phyloP scores from a whole-genome alignment of 1,140 invertebrate species.

The Gonioctena quinquepunctata region DNA sequence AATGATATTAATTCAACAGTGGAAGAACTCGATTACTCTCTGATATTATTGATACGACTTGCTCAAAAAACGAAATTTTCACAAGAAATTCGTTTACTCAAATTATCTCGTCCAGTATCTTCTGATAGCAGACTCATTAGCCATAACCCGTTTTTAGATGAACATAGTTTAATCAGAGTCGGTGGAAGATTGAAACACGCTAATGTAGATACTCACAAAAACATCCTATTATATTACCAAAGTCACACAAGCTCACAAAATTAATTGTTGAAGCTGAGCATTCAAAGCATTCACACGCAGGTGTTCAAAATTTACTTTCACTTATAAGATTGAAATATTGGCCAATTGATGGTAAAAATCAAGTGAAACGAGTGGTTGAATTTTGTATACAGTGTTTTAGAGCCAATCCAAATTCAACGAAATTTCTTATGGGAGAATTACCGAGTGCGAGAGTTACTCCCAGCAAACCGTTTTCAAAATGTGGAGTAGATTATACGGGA shows the following conservation, averaged over 20 bases:
- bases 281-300: constrained; percentile 30
- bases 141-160: constrained; percentile 43
- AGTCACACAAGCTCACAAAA: constrained; percentile 29
- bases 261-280: constrained; percentile 36
- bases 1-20: no score
- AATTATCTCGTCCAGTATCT: no score
- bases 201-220: constrained; percentile 36
- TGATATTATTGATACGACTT: no score
- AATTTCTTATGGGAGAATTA: constrained; percentile 50
- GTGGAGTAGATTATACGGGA: constrained; percentile 31
- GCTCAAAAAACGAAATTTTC: no score
- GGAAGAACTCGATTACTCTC: no score
- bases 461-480: constrained; percentile 44
- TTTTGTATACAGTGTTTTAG: constrained; percentile 33
- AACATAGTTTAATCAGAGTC: no score
- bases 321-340: no score
- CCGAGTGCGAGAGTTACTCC: constrained; percentile 38
- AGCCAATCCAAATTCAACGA: background rate
- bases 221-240: constrained; percentile 41
- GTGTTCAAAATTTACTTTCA: constrained; percentile 5
- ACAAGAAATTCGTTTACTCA: no score
- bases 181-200: constrained; percentile 50
- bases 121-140: constrained; percentile 29
- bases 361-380: constrained; percentile 30
- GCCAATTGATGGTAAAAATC: constrained; percentile 30